phyloP scores from a whole-genome alignment of 2,797 vertebrate genomes.

The Chanos chanos region DNA sequence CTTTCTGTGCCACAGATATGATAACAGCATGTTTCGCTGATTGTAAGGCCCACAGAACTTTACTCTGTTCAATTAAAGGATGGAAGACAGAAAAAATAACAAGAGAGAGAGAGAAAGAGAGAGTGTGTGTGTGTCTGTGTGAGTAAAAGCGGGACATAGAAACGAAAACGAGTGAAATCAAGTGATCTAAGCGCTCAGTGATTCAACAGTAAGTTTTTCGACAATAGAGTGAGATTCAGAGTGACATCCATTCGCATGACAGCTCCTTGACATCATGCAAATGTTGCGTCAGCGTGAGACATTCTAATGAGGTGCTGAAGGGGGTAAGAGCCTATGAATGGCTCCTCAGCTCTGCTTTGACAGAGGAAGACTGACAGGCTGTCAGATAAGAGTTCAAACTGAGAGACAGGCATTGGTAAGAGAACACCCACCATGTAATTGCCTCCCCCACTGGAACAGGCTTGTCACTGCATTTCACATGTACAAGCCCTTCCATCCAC shows the following conservation, averaged over 20 bases:
- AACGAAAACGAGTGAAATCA: no score
- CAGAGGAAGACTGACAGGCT: constrained; percentile 16
- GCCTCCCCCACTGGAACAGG: constrained; percentile 19
- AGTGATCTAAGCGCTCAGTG: no score
- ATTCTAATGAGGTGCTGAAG: not conserved
- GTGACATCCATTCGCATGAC: not conserved
- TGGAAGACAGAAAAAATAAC: no score
- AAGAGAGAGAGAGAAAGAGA: no score
- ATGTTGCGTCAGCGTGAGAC: not conserved
- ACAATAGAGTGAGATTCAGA: no score
- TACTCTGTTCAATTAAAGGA: no score
- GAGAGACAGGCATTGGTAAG: constrained; percentile 8
- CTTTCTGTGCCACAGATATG: no score
- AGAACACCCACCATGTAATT: constrained; percentile 20
- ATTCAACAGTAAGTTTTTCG: no score
- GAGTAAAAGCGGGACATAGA: no score
- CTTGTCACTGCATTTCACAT: constrained; percentile 22
- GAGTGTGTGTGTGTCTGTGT: no score
- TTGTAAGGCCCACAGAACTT: no score
- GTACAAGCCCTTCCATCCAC: constrained; percentile 10
- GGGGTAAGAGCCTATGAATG: not conserved
- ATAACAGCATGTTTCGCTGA: no score
- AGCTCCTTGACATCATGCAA: constrained; percentile 16
- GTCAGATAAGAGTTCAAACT: constrained; percentile 24
- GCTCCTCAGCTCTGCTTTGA: not conserved